These are phyloP conservation scores for Chaetodon auriga DNA, from an alignment of 2,113 vertebrate genomes.

Conservation along the genomic window DNA sequence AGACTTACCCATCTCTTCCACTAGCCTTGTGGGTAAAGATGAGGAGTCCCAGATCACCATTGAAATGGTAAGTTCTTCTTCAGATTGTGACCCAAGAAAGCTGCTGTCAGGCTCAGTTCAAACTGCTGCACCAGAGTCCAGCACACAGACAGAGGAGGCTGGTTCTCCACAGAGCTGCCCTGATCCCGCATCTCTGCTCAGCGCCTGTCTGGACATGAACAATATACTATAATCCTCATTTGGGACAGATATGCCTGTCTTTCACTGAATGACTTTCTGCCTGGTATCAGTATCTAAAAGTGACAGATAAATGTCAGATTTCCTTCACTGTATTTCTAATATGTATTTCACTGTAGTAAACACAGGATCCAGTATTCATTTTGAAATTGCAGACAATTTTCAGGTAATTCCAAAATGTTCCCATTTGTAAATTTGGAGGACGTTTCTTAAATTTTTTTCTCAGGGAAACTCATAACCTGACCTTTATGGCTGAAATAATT, in stretches of 20 bases:
- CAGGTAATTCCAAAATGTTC: constrained; percentile 24
- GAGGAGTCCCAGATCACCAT: constrained; percentile 41
- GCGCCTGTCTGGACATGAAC: constrained; percentile 64
- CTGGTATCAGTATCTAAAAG: constrained; percentile 13
- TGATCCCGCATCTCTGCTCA: constrained; percentile 44
- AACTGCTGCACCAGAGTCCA: neutral
- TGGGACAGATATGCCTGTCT: constrained; percentile 26
- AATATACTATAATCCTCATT: constrained; percentile 59
- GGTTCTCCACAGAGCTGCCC: constrained; percentile 36
- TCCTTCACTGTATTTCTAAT: constrained; percentile 32
- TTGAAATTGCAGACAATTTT: constrained; percentile 40
- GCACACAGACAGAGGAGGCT: constrained; percentile 42
- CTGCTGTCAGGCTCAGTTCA: constrained; percentile 11
- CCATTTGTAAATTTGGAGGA: constrained; percentile 8
- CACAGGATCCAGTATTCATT: constrained; percentile 22
- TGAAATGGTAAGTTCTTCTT: constrained; percentile 71
- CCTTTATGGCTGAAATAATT: constrained; percentile 29
- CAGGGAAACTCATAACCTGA: constrained; percentile 63
- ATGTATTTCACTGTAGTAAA: constrained; percentile 47
- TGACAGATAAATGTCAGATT: neutral
- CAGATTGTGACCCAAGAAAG: constrained; percentile 44
- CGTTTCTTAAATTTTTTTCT: constrained; percentile 54
- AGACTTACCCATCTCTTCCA: constrained; percentile 81
- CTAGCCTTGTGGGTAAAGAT: constrained; percentile 67
- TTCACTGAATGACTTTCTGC: constrained; percentile 27